Conservation (phyloP, 2,113 vertebrate species). For the Petroica traversi region DNA sequence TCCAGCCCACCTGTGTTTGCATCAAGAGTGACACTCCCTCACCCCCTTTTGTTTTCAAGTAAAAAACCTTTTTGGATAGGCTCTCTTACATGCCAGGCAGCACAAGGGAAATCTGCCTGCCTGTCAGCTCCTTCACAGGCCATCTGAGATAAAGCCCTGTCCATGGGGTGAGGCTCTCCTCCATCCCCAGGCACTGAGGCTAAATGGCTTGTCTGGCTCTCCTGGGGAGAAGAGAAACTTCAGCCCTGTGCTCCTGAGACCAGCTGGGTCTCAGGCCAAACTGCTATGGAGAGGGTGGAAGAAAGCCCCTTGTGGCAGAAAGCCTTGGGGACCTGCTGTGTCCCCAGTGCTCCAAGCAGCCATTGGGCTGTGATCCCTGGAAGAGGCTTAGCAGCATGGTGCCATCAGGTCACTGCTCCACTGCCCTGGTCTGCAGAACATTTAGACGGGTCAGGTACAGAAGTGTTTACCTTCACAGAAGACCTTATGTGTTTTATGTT, state of each 20-base stretch:
- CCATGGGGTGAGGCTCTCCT: neutral
- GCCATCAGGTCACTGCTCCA: neutral
- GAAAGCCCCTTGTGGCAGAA: neutral
- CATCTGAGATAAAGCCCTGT: neutral
- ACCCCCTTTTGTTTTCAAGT: neutral
- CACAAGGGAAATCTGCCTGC: neutral
- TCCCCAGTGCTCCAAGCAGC: neutral
- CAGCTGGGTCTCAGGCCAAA: neutral
- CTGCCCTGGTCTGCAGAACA: neutral
- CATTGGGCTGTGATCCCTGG: neutral
- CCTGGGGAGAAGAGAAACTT: conserved; percentile 7
- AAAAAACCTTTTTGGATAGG: neutral
- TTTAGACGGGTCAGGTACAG: neutral
- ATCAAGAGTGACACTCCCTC: neutral
- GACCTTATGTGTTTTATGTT: neutral
- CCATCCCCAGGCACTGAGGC: neutral
- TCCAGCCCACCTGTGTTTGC: neutral
- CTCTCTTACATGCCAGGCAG: neutral
- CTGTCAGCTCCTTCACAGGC: conserved; percentile 25
- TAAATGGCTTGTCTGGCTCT: conserved; percentile 34
- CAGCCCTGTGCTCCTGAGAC: neutral
- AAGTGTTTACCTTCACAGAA: neutral
- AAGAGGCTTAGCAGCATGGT: neutral
- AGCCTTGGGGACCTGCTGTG: neutral
- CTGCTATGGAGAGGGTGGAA: neutral